Percentiles rank a stretch among this genome's conserved stretches.
phyloP scores from a whole-genome alignment of 2,113 vertebrate genomes.

The Isurus oxyrinchus region DNA sequence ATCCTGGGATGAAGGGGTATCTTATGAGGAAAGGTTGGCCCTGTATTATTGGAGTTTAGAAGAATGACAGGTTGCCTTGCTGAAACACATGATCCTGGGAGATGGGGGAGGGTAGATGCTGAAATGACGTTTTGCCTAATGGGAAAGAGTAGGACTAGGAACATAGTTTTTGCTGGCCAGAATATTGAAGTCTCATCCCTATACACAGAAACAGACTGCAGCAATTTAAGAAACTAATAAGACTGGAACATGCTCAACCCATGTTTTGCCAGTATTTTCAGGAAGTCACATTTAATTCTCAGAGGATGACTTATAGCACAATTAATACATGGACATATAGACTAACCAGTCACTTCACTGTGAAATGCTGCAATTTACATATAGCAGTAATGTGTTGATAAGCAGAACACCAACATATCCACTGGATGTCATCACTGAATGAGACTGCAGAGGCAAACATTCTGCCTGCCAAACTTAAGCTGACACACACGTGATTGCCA shows the following conservation, averaged over 20 bases:
- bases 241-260: background rate
- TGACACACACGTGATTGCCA: background rate
- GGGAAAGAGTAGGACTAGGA: too few relatives aligned
- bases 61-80: too few relatives aligned
- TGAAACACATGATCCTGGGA: too few relatives aligned
- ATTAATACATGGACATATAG: background rate
- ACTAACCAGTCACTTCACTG: background rate
- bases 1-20: too few relatives aligned
- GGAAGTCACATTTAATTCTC: background rate
- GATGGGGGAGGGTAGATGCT: too few relatives aligned
- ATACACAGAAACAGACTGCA: background rate
- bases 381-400: background rate
- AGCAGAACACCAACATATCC: conserved; percentile 9
- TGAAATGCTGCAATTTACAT: background rate
- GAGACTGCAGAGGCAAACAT: background rate
- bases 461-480: background rate
- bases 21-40: too few relatives aligned
- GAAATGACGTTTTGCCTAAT: too few relatives aligned
- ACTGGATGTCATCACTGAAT: background rate
- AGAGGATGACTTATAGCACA: background rate
- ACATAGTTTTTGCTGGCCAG: background rate
- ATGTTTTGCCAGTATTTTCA: background rate
- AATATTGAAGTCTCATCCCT: background rate
- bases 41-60: too few relatives aligned
- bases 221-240: background rate